phyloP scores from a whole-genome alignment of 1,140 invertebrate species.

The Pseudomyrmex concolor region DNA sequence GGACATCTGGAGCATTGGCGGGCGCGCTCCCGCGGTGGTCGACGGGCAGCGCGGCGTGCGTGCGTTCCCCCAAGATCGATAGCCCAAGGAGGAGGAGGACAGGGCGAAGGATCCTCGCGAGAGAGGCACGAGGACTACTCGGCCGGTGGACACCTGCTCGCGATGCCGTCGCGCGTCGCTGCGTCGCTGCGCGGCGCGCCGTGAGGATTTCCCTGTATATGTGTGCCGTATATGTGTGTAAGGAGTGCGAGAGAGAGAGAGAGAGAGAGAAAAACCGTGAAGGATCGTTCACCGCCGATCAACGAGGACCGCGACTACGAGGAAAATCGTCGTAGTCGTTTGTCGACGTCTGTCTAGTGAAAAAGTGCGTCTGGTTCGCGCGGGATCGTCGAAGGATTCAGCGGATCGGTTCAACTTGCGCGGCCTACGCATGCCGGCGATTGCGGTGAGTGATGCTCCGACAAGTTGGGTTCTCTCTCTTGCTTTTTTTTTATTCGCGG shows the following conservation, averaged over 20 bases:
- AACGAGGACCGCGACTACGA: constrained; percentile 4
- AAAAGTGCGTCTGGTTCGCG: background rate
- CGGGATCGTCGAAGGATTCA: constrained; percentile 49
- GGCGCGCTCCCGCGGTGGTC: constrained; percentile 49
- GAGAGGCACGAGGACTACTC: constrained; percentile 36
- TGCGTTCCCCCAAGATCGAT: constrained; percentile 52
- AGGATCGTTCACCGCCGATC: constrained; percentile 2
- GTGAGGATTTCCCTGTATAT: constrained; percentile 21
- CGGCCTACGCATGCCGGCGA: constrained; percentile 80
- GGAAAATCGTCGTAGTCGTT: constrained; percentile 15
- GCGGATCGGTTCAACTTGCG: constrained; percentile 39
- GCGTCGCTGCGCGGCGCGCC: constrained; percentile 44
- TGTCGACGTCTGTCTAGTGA: constrained; percentile 23
- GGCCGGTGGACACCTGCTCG: constrained; percentile 43
- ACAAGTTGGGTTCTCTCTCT: constrained; percentile 10
- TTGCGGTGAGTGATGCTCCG: constrained; percentile 76
- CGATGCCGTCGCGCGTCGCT: constrained; percentile 18
- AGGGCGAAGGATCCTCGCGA: constrained; percentile 57
- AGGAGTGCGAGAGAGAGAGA: background rate
- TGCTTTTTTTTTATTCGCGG: constrained; percentile 22
- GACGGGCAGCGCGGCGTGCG: constrained; percentile 49
- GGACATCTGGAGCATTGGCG: constrained; percentile 39
- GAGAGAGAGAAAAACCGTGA: background rate
- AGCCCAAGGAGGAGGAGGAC: constrained; percentile 44
- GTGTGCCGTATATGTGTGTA: constrained; percentile 17